A percentile compares a stretch with the other conserved stretches of the same genome.
These are phyloP conservation scores for Danio kyathit DNA, from an alignment of 2,797 vertebrate genomes.

Conservation along the genomic window DNA sequence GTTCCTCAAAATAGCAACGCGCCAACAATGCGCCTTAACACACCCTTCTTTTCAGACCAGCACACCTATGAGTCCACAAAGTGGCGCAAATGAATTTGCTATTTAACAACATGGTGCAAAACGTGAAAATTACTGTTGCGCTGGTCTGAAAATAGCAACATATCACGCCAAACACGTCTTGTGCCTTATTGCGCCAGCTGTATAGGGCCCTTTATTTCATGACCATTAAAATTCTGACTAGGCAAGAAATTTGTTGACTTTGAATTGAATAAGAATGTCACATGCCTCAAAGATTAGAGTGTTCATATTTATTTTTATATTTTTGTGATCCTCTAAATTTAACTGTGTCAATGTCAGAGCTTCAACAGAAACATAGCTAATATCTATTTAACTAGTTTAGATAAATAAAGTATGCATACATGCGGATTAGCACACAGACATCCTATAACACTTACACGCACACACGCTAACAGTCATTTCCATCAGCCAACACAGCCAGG, in stretches of 20 bases:
- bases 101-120: no score
- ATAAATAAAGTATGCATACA: neutral
- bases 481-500: constrained; percentile 27
- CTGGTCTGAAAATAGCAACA: no score
- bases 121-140: no score
- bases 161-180: no score
- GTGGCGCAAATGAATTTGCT: no score
- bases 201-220: neutral
- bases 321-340: neutral
- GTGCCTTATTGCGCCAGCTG: no score
- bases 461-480: constrained; percentile 5
- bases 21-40: no score
- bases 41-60: no score
- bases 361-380: neutral
- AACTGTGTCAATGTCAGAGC: no score
- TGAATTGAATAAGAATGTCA: neutral
- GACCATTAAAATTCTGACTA: neutral
- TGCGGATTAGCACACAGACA: neutral
- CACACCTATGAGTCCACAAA: no score
- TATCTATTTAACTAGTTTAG: neutral
- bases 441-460: neutral
- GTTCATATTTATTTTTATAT: neutral
- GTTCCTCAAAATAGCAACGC: no score
- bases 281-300: neutral
- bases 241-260: neutral